Percentiles rank a stretch among this genome's conserved stretches.
These are phyloP conservation scores for Nasonia vitripennis DNA, from an alignment of 1,140 invertebrate species.

Conservation along the genomic window DNA sequence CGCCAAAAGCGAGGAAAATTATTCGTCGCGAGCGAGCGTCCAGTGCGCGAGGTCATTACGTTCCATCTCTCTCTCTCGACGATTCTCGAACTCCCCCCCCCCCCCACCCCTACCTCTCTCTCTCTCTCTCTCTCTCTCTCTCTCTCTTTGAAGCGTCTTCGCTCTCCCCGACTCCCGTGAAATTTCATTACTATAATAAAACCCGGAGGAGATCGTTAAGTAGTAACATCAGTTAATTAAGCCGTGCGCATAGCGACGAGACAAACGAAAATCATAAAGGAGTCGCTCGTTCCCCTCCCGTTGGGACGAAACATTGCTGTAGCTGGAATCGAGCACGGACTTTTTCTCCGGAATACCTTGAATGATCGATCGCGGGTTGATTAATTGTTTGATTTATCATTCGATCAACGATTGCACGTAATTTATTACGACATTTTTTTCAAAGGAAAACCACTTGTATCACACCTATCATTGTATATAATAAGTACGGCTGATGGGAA, in stretches of 20 bases:
- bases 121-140: not conserved
- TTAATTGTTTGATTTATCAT: no score
- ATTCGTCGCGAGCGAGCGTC: not conserved
- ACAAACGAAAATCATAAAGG: not conserved
- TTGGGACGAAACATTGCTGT: no score
- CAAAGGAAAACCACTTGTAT: no score
- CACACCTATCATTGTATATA: no score
- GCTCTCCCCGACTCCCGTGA: not conserved
- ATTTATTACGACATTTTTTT: no score
- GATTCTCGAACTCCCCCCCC: not conserved
- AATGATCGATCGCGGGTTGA: no score
- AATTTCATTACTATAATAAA: conserved; percentile 18
- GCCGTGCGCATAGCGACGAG: not conserved
- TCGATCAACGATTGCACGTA: no score
- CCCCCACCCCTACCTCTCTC: not conserved
- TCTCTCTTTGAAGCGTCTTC: not conserved
- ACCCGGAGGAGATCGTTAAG: conserved; percentile 7
- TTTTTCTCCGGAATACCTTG: no score
- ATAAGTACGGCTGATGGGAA: no score
- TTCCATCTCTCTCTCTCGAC: not conserved
- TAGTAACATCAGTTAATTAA: conserved; percentile 15
- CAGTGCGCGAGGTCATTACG: not conserved
- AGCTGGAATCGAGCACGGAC: no score
- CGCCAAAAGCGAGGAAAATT: not conserved
- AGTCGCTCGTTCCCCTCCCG: not conserved